phyloP scores from a whole-genome alignment of 2,888 invertebrate genomes.

The Dendrolimus houi region DNA sequence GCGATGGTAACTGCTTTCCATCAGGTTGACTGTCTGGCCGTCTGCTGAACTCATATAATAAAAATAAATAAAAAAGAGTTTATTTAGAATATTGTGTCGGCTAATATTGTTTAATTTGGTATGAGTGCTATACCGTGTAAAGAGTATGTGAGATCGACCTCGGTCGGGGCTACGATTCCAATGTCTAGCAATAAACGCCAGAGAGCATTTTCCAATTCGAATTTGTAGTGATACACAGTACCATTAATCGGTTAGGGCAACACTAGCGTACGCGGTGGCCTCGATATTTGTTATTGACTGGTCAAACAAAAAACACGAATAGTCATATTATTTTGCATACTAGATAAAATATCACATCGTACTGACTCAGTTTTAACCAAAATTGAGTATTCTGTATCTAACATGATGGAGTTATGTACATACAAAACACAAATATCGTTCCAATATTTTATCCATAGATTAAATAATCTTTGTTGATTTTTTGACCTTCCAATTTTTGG shows the following conservation, averaged over 20 bases:
- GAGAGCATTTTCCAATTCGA: slow-evolving; percentile 7
- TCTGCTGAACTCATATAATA: no score
- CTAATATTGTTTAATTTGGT: slow-evolving; percentile 20
- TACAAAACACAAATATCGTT: no score
- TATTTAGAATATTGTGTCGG: slow-evolving; percentile 15
- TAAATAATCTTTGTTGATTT: no score
- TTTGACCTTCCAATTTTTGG: no score
- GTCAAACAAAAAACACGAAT: not conserved
- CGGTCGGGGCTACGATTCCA: slow-evolving; percentile 8
- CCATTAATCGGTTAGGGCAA: not conserved
- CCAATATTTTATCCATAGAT: no score
- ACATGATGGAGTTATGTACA: no score
- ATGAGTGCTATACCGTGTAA: slow-evolving; percentile 21
- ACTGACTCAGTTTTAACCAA: no score
- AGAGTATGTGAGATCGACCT: slow-evolving; percentile 10
- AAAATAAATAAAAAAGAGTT: not conserved
- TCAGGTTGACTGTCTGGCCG: no score
- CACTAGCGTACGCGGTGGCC: not conserved
- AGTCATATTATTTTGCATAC: no score
- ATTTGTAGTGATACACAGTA: slow-evolving; percentile 3
- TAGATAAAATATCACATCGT: no score
- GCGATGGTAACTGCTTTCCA: no score
- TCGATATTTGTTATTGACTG: not conserved
- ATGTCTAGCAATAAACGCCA: slow-evolving; percentile 5
- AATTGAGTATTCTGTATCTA: no score